Evolutionary conservation across 1,140 invertebrate genomes (phyloP).

Genomic region (Whitmania pigra): DNA sequence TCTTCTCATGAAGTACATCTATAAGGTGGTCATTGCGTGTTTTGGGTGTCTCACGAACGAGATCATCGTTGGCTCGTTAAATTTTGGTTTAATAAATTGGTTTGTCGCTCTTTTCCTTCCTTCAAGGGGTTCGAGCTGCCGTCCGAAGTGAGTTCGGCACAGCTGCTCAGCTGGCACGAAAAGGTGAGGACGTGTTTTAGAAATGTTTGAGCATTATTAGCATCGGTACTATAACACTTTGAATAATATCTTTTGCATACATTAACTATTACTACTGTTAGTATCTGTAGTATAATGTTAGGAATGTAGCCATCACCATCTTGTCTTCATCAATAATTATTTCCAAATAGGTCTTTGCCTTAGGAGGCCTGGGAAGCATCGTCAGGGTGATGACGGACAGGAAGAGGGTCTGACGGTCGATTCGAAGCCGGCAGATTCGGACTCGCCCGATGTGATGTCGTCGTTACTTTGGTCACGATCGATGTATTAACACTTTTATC

Average conservation of each 20-base stretch:
- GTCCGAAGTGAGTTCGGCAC: constrained; percentile 4
- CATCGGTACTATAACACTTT: no score
- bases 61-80: no score
- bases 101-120: no score
- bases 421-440: background rate
- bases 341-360: background rate
- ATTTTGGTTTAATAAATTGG: no score
- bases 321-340: background rate
- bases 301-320: no score
- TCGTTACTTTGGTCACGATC: background rate
- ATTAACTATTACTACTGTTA: background rate
- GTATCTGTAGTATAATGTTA: no score
- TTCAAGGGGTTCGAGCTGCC: background rate
- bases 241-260: no score
- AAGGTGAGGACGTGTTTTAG: background rate
- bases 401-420: background rate
- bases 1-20: constrained; percentile 11
- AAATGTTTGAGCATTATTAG: no score
- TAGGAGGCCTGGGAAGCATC: background rate
- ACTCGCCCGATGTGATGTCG: background rate
- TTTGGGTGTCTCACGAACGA: no score
- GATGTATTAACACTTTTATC: background rate
- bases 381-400: background rate
- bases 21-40: background rate
- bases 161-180: constrained; percentile 6